Evolutionary conservation across 1,140 invertebrate genomes (phyloP).

Genomic region (silkworm (Bombyx mori)): DNA sequence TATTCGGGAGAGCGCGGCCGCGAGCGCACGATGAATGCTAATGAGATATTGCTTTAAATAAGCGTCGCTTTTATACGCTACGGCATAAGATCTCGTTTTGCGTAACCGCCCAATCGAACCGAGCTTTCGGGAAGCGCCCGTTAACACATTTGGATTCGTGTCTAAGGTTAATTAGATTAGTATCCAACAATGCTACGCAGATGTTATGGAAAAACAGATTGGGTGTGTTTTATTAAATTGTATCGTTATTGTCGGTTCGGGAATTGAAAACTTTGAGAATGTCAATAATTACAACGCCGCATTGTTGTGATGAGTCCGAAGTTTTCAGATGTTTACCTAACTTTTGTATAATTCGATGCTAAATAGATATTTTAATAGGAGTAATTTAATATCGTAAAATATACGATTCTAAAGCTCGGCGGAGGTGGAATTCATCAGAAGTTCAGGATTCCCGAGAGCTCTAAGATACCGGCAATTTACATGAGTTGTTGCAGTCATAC

Average conservation of each 20-base stretch:
- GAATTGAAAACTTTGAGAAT: no score
- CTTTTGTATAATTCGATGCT: no score
- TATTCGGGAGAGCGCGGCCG: slow-evolving; percentile 59
- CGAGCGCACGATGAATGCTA: slow-evolving; percentile 64
- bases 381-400: no score
- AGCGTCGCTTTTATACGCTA: slow-evolving; percentile 33
- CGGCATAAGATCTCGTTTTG: slow-evolving; percentile 28
- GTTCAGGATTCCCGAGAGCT: slow-evolving; percentile 4
- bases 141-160: slow-evolving; percentile 67
- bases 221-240: slow-evolving; percentile 11
- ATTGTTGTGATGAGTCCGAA: no score
- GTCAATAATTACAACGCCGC: no score
- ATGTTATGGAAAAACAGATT: slow-evolving; percentile 33
- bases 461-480: slow-evolving; percentile 51
- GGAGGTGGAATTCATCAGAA: no score
- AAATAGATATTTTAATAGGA: no score
- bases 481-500: slow-evolving; percentile 56
- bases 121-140: slow-evolving; percentile 44
- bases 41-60: slow-evolving; percentile 34
- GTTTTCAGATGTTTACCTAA: no score
- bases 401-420: no score
- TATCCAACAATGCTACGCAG: slow-evolving; percentile 39
- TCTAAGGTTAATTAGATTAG: slow-evolving; percentile 68
- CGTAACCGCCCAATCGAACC: slow-evolving; percentile 16
- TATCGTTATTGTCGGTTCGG: neutral